A percentile compares a stretch with the other conserved stretches of the same genome.
These are phyloP conservation scores for Athene cunicularia DNA, from an alignment of 2,113 vertebrate species.

Conservation along the genomic window DNA sequence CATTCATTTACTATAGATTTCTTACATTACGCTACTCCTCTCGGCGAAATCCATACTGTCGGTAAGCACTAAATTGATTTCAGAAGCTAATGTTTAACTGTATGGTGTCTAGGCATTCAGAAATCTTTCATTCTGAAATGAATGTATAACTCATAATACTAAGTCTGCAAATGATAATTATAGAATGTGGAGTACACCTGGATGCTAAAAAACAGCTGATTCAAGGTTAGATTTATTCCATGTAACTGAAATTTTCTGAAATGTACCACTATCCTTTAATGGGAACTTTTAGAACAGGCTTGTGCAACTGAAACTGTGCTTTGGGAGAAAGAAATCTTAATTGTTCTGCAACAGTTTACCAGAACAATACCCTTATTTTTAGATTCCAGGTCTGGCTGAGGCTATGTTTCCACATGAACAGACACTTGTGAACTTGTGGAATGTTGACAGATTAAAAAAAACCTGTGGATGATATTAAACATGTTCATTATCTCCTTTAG, in stretches of 20 bases:
- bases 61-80: constrained; percentile 76
- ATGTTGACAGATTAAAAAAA: background rate
- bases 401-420: background rate
- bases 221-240: background rate
- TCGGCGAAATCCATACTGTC: constrained; percentile 96
- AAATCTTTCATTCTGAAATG: background rate
- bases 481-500: background rate
- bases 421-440: background rate
- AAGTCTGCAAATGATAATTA: background rate
- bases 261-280: background rate
- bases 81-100: background rate
- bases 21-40: constrained; percentile 95
- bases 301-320: background rate
- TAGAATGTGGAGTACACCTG: background rate
- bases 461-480: background rate
- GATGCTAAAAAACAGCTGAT: background rate
- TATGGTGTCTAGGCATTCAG: background rate
- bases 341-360: background rate
- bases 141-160: background rate
- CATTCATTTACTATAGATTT: constrained; percentile 98
- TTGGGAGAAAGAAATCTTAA: background rate
- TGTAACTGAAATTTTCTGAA: background rate
- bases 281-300: background rate
- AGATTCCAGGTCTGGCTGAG: background rate
- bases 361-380: background rate